A percentile compares a stretch with the other conserved stretches of the same genome.
Conservation (phyloP, 2,888 invertebrate genomes). For the Slavum lentiscoides region DNA sequence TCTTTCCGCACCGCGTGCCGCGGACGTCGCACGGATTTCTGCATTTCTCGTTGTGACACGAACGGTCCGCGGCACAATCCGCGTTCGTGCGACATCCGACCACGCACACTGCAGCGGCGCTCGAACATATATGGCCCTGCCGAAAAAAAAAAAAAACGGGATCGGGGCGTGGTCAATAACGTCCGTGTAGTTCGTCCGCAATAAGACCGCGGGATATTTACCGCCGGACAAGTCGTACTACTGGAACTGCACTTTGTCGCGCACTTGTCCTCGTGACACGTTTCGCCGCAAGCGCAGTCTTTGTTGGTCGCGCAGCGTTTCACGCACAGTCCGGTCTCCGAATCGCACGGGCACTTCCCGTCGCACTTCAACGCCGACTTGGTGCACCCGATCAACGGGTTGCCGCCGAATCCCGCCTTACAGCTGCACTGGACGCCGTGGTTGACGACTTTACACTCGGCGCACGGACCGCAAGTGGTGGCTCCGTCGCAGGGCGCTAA, state of each 20-base stretch:
- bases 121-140: constrained; percentile 75
- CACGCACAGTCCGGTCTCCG: constrained; percentile 74
- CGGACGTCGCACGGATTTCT: constrained; percentile 68
- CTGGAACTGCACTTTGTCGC: constrained; percentile 71
- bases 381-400: constrained; percentile 78
- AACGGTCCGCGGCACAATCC: constrained; percentile 77
- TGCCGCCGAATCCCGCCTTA: constrained; percentile 77
- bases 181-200: no score
- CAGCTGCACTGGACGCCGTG: constrained; percentile 87
- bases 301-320: constrained; percentile 68
- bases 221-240: constrained; percentile 66
- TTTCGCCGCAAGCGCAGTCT: constrained; percentile 82
- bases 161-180: no score
- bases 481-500: constrained; percentile 77
- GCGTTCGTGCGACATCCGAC: constrained; percentile 78
- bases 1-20: constrained; percentile 74
- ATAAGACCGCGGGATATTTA: constrained; percentile 55
- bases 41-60: constrained; percentile 74
- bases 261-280: constrained; percentile 75
- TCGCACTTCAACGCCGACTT: constrained; percentile 74
- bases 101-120: constrained; percentile 68
- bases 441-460: constrained; percentile 78
- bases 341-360: constrained; percentile 78
- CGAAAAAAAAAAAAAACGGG: no score
- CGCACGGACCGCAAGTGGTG: constrained; percentile 80